A percentile compares a stretch with the other conserved stretches of the same genome.
Evolutionary conservation across 2,888 invertebrate genomes (phyloP).

Genomic region (Ophioninae sp.): DNA sequence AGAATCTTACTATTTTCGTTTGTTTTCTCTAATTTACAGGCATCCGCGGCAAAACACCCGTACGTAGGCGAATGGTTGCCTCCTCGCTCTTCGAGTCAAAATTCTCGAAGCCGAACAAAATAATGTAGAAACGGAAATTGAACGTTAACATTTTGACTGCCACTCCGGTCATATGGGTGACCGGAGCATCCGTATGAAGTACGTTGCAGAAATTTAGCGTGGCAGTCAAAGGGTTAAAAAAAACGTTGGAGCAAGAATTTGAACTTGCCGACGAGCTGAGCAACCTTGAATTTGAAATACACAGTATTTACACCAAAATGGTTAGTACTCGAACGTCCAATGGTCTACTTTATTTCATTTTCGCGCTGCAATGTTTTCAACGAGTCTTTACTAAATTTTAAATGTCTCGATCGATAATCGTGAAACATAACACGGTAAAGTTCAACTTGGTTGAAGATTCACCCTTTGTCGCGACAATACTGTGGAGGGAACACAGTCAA

Average conservation of each 20-base stretch:
- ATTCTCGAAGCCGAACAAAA: constrained; percentile 71
- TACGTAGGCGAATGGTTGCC: constrained; percentile 73
- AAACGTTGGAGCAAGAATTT: constrained; percentile 61
- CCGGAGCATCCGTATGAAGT: too few species aligned
- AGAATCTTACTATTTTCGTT: not conserved
- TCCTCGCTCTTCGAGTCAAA: constrained; percentile 72
- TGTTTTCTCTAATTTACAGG: constrained; percentile 48
- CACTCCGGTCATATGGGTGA: too few species aligned
- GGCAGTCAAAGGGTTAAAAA: too few species aligned
- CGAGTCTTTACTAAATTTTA: not conserved
- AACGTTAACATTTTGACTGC: too few species aligned
- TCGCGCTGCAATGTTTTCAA: not conserved
- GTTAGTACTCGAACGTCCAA: constrained; percentile 63
- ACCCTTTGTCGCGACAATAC: not conserved
- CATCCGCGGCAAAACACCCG: constrained; percentile 46
- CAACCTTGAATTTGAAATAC: constrained; percentile 69
- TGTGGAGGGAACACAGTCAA: not conserved
- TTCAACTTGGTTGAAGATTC: not conserved
- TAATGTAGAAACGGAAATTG: constrained; percentile 69
- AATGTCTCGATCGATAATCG: not conserved
- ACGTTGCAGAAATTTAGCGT: too few species aligned
- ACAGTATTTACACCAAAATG: constrained; percentile 68
- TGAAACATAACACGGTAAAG: not conserved
- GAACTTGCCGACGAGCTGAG: constrained; percentile 63
- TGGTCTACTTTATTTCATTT: not conserved